Conservation (phyloP, 2,888 invertebrate genomes). For the Tipula vernalis region DNA sequence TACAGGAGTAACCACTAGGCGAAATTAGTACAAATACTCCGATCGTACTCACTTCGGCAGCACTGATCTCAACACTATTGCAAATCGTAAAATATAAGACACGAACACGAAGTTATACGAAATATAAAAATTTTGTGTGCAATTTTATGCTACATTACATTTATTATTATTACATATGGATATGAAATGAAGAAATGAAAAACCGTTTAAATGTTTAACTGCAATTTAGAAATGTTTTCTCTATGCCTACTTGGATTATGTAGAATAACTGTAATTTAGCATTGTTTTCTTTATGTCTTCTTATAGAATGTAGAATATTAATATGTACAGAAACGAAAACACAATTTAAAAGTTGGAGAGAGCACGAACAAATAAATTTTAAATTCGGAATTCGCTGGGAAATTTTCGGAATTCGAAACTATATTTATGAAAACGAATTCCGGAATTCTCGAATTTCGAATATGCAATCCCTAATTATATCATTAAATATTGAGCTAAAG, state of each 20-base stretch:
- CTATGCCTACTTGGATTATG: slow-evolving; percentile 4
- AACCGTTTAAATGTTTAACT: slow-evolving; percentile 1
- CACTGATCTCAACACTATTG: too few species aligned
- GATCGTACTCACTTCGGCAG: too few species aligned
- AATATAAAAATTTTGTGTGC: slow-evolving; percentile 8
- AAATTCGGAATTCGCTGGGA: slow-evolving; percentile 7
- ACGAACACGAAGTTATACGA: slow-evolving; percentile 9
- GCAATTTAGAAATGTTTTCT: slow-evolving; percentile 8
- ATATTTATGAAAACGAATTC: too few species aligned
- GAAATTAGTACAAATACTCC: too few species aligned
- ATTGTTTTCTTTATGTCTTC: not conserved
- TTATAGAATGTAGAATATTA: slow-evolving; percentile 6
- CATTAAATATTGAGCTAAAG: too few species aligned
- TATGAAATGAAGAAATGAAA: slow-evolving; percentile 6
- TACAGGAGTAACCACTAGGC: too few species aligned
- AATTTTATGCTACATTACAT: not conserved
- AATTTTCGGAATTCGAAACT: slow-evolving; percentile 9
- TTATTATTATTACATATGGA: not conserved
- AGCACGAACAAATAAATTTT: not conserved
- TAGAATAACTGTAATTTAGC: slow-evolving; percentile 4
- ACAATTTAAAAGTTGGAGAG: too few species aligned
- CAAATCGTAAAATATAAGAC: slow-evolving; percentile 5
- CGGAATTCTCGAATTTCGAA: too few species aligned
- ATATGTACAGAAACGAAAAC: slow-evolving; percentile 10
- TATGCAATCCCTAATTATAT: too few species aligned